A percentile compares a stretch with the other conserved stretches of the same genome.
Conservation (phyloP, 2,888 invertebrate genomes). For the Sphaerophoria rueppellii region DNA sequence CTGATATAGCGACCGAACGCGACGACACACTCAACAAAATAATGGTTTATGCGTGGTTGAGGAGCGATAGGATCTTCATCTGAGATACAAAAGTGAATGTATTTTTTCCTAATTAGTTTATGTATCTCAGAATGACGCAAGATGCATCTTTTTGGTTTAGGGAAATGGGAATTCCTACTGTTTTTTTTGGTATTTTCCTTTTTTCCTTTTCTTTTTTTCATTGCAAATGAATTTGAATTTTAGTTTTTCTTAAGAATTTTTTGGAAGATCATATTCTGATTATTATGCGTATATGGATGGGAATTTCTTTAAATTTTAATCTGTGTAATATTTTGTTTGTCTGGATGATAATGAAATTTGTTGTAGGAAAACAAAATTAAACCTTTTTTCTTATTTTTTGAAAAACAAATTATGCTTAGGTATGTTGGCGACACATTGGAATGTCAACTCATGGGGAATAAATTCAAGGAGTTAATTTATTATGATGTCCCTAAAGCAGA, state of each 20-base stretch:
- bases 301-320: slow-evolving; percentile 44
- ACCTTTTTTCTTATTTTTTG: slow-evolving; percentile 13
- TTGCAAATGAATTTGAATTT: slow-evolving; percentile 27
- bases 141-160: slow-evolving; percentile 47
- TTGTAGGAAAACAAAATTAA: slow-evolving; percentile 21
- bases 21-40: slow-evolving; percentile 41
- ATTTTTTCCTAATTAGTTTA: slow-evolving; percentile 71
- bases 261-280: slow-evolving; percentile 47
- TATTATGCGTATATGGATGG: slow-evolving; percentile 50
- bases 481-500: slow-evolving; percentile 27
- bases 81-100: slow-evolving; percentile 63
- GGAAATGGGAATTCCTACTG: slow-evolving; percentile 58
- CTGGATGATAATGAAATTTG: slow-evolving; percentile 56
- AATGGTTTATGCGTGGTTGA: slow-evolving; percentile 66
- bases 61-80: slow-evolving; percentile 62
- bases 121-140: slow-evolving; percentile 49
- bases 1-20: too few species aligned
- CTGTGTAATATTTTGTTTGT: slow-evolving; percentile 60
- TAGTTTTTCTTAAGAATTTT: slow-evolving; percentile 46
- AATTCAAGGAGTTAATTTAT: slow-evolving; percentile 16
- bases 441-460: slow-evolving; percentile 4
- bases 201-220: background rate
- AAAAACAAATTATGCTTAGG: slow-evolving; percentile 25
- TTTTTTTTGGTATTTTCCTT: slow-evolving; percentile 35
- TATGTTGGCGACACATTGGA: slow-evolving; percentile 37